A percentile compares a stretch with the other conserved stretches of the same genome.
Evolutionary conservation across 2,113 vertebrate species (phyloP).

Genomic region (Brachypteracias leptosomus): DNA sequence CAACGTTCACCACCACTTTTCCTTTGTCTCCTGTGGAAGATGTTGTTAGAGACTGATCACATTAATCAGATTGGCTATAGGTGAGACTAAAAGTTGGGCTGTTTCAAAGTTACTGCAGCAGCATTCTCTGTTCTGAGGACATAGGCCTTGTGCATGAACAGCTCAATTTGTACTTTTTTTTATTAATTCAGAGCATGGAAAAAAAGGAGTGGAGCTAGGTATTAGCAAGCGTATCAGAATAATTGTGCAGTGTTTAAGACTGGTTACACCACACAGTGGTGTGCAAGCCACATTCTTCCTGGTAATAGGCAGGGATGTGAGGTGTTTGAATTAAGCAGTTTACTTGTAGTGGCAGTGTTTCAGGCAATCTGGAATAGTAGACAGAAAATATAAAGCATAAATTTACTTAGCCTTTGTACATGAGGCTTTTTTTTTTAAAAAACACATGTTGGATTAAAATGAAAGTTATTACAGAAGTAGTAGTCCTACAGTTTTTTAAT

Average conservation of each 20-base stretch:
- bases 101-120: not conserved
- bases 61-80: slow-evolving; percentile 98
- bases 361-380: not conserved
- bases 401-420: not conserved
- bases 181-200: not conserved
- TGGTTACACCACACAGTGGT: not conserved
- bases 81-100: slow-evolving; percentile 58
- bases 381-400: not conserved
- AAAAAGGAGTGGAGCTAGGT: not conserved
- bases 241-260: not conserved
- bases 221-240: not conserved
- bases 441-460: not conserved
- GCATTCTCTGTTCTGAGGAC: not conserved
- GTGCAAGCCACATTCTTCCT: not conserved
- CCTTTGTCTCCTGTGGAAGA: slow-evolving; percentile 98
- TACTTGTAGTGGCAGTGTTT: not conserved
- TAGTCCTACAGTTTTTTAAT: not conserved
- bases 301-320: not conserved
- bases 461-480: not conserved
- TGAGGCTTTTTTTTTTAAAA: not conserved
- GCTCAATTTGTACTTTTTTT: not conserved
- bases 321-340: not conserved
- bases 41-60: slow-evolving; percentile 96
- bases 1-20: slow-evolving; percentile 94
- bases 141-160: not conserved